phyloP scores from a whole-genome alignment of 2,888 invertebrate genomes.

The Athetis lepigone region DNA sequence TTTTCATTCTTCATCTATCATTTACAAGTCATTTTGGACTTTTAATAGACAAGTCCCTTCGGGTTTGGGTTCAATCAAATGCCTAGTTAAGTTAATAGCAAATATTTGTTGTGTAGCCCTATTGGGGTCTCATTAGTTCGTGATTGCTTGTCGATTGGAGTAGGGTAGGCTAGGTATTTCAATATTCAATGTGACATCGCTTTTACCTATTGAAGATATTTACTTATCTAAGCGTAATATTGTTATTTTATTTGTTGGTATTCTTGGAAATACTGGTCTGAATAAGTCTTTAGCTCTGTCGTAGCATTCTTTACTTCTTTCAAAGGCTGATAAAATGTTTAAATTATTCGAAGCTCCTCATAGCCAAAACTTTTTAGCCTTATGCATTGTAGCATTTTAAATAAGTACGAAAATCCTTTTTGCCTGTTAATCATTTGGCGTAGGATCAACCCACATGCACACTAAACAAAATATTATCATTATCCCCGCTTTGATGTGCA shows the following conservation, averaged over 20 bases:
- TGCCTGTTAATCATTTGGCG: conserved; percentile 25
- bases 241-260: no score
- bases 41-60: neutral
- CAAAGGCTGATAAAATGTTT: no score
- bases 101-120: conserved; percentile 8
- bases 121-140: conserved; percentile 26
- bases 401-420: conserved; percentile 27
- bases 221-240: no score
- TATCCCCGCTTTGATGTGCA: conserved; percentile 49
- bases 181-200: neutral
- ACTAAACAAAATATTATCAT: conserved; percentile 33
- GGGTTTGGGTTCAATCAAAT: conserved; percentile 24
- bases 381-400: conserved; percentile 16
- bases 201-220: neutral
- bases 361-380: neutral
- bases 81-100: conserved; percentile 20
- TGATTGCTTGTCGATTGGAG: neutral
- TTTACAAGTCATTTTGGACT: neutral
- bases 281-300: no score
- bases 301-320: no score
- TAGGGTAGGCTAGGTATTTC: neutral
- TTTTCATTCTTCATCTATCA: neutral
- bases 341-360: conserved; percentile 1
- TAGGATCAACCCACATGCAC: conserved; percentile 29
- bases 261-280: no score